Percentiles rank a stretch among this genome's conserved stretches.
Conservation (phyloP, 2,113 vertebrate species). For the Grallaria varia region DNA sequence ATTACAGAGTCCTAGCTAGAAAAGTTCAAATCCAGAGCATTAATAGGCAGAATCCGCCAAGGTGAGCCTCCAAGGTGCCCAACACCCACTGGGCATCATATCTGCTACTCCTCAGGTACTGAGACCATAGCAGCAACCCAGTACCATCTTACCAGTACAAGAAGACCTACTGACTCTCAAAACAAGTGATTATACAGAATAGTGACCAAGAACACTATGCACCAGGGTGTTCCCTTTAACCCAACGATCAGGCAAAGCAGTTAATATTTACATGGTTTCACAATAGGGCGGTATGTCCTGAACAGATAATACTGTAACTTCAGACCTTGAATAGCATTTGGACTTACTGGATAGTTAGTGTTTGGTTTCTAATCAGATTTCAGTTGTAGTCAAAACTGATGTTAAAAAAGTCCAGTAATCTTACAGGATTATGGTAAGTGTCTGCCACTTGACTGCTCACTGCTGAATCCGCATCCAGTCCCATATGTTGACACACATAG, state of each 20-base stretch:
- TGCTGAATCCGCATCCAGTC: background rate
- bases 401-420: background rate
- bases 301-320: conserved; percentile 27
- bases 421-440: background rate
- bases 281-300: background rate
- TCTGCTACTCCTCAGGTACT: background rate
- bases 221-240: conserved; percentile 15
- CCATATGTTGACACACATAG: background rate
- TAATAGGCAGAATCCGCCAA: background rate
- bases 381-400: background rate
- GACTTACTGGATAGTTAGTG: background rate
- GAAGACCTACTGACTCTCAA: background rate
- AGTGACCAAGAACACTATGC: background rate
- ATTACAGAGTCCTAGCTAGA: background rate
- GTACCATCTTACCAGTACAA: background rate
- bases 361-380: background rate
- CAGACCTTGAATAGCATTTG: background rate
- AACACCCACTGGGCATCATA: background rate
- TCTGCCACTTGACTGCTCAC: background rate
- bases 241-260: background rate
- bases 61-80: background rate
- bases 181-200: background rate
- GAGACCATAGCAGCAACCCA: background rate
- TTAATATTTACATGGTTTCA: conserved; percentile 52
- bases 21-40: background rate